Evolutionary conservation across 2,888 invertebrate species (phyloP).

Genomic region (Himalopsyche japonica): DNA sequence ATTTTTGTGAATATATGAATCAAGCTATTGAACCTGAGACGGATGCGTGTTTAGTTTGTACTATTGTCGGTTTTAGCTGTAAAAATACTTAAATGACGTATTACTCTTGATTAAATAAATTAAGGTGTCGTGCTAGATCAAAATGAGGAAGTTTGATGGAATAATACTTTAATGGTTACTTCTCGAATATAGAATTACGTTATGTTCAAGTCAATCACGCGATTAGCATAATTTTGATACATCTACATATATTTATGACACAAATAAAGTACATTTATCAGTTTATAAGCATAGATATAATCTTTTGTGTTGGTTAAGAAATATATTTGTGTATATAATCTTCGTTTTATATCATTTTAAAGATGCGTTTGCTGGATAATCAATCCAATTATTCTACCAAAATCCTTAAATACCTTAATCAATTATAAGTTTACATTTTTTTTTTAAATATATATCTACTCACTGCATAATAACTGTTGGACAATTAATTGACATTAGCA

Average conservation of each 20-base stretch:
- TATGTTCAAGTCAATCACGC: neutral
- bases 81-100: slow-evolving; percentile 23
- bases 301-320: too few relatives aligned
- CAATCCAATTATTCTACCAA: too few relatives aligned
- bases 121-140: neutral
- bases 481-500: too few relatives aligned
- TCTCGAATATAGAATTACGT: neutral
- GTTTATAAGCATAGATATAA: too few relatives aligned
- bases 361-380: too few relatives aligned
- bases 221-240: neutral
- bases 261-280: neutral
- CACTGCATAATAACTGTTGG: too few relatives aligned
- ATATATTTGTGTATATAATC: too few relatives aligned
- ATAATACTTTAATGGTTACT: neutral
- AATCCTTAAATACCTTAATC: too few relatives aligned
- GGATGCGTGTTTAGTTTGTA: neutral
- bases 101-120: slow-evolving; percentile 1
- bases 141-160: neutral
- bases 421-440: too few relatives aligned
- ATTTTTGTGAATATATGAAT: neutral
- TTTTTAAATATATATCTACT: too few relatives aligned
- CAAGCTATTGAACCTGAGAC: neutral
- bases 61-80: slow-evolving; percentile 26
- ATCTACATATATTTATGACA: neutral
- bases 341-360: too few relatives aligned